Evolutionary conservation across 1,140 invertebrate species (phyloP).

Genomic region (Reticulitermes speratus): DNA sequence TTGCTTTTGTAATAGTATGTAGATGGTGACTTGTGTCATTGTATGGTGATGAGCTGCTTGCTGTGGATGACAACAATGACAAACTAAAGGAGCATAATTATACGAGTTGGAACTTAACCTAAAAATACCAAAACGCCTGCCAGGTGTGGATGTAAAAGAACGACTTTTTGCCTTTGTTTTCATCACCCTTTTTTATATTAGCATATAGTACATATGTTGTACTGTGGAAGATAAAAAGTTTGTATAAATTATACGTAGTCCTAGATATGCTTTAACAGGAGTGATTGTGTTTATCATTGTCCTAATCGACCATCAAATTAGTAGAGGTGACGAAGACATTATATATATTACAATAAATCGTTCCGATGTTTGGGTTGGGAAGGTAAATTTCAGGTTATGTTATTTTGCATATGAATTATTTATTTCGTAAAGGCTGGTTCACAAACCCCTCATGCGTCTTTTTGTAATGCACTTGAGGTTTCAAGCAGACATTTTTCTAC

Average conservation of each 20-base stretch:
- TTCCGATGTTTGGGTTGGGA: too few relatives aligned
- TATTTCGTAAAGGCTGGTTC: too few relatives aligned
- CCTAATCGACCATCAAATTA: background rate
- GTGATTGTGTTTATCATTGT: background rate
- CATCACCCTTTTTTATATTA: background rate
- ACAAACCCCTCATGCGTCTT: too few relatives aligned
- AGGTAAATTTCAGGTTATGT: too few relatives aligned
- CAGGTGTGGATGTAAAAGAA: background rate
- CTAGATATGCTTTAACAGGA: background rate
- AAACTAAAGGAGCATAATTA: slow-evolving; percentile 7
- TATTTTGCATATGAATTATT: too few relatives aligned
- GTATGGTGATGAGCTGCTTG: background rate
- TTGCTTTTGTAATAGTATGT: background rate
- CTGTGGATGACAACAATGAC: background rate
- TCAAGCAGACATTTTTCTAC: too few relatives aligned
- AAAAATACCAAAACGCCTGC: slow-evolving; percentile 18
- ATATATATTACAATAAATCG: background rate
- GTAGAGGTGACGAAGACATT: background rate
- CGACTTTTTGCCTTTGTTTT: background rate
- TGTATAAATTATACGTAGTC: background rate
- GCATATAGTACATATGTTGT: background rate
- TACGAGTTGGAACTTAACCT: background rate
- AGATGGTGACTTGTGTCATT: background rate
- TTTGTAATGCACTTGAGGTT: too few relatives aligned
- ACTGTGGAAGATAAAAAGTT: background rate